Conservation (phyloP, 53 echinoderm and acorn worm genomes). For the Arbacia lixula region DNA sequence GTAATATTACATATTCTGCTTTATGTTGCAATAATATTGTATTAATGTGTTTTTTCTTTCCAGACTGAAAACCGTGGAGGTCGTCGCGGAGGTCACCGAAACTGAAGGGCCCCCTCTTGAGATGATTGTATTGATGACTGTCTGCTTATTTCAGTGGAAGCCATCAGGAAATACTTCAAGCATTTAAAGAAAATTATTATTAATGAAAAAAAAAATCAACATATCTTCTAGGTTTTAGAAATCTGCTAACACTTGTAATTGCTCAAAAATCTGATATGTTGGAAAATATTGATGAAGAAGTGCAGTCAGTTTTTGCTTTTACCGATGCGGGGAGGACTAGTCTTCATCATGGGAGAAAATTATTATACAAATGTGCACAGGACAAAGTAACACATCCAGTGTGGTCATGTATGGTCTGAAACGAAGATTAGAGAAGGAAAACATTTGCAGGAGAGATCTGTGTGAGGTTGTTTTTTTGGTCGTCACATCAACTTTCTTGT, state of each 20-base stretch:
- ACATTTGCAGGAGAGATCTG: too few species aligned
- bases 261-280: conserved; percentile 15
- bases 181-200: conserved; percentile 25
- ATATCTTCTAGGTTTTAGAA: conserved; percentile 50
- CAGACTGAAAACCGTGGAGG: conserved; percentile 28
- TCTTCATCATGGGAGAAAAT: too few species aligned
- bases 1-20: too few species aligned
- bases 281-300: conserved; percentile 7
- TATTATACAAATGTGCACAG: too few species aligned
- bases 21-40: too few species aligned
- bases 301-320: conserved; percentile 7
- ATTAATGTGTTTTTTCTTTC: not conserved
- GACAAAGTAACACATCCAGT: too few species aligned
- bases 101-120: conserved; percentile 13
- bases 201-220: conserved; percentile 46
- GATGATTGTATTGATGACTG: conserved; percentile 20
- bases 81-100: conserved; percentile 52
- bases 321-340: conserved; percentile 7
- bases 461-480: too few species aligned
- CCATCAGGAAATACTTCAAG: conserved; percentile 9
- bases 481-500: too few species aligned
- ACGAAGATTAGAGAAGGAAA: too few species aligned
- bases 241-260: conserved; percentile 41
- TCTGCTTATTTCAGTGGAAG: not conserved
- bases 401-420: too few species aligned